These are phyloP conservation scores for Pygmarrhopalites habei DNA, from an alignment of 1,140 invertebrate genomes.

Conservation along the genomic window DNA sequence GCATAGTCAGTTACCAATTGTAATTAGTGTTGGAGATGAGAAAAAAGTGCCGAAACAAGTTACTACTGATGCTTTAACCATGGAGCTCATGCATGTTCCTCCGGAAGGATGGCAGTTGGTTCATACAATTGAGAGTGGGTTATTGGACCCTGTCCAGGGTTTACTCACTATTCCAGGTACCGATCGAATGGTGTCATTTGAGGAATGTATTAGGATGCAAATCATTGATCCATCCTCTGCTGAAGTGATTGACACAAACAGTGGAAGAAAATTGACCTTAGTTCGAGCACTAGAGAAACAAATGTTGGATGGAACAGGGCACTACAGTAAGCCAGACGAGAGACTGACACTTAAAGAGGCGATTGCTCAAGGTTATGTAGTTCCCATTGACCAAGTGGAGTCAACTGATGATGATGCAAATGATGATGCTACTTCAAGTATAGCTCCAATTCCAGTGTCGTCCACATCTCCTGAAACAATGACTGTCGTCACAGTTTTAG, in stretches of 20 bases:
- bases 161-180: constrained; percentile 80
- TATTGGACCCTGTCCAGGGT: constrained; percentile 73
- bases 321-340: constrained; percentile 55
- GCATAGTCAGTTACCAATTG: too few species aligned
- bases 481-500: too few species aligned
- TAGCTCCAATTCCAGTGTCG: too few species aligned
- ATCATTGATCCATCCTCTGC: constrained; percentile 77
- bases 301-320: constrained; percentile 67
- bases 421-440: background rate
- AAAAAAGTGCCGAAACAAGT: too few species aligned
- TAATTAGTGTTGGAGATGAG: too few species aligned
- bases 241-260: constrained; percentile 64
- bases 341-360: constrained; percentile 64
- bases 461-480: too few species aligned
- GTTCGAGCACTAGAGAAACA: constrained; percentile 66
- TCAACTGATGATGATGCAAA: background rate
- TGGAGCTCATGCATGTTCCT: constrained; percentile 62
- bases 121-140: constrained; percentile 64
- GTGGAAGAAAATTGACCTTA: constrained; percentile 61
- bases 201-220: constrained; percentile 75
- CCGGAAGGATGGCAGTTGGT: constrained; percentile 69
- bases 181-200: constrained; percentile 72
- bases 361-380: constrained; percentile 59
- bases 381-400: constrained; percentile 19
- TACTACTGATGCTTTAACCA: background rate